Conservation (phyloP, 2,797 vertebrate species). For the Cyclopterus lumpus region DNA sequence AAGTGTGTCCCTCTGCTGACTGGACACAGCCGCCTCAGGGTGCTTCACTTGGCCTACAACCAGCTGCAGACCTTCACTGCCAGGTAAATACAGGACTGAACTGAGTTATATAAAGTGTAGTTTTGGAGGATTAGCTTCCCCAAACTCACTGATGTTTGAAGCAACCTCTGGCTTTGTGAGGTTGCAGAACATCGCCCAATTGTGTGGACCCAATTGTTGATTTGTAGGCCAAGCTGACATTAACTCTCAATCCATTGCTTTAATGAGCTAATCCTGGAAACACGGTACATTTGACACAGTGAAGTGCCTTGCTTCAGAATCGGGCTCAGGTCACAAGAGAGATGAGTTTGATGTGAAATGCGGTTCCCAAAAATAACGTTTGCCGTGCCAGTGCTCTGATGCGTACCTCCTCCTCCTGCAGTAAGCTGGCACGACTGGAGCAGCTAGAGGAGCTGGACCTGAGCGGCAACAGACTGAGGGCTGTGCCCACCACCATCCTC, state of each 20-base stretch:
- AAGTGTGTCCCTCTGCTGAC: conserved; percentile 93
- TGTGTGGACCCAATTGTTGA: background rate
- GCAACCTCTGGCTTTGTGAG: background rate
- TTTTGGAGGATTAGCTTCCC: no score
- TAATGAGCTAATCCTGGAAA: background rate
- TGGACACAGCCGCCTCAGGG: conserved; percentile 90
- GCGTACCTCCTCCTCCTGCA: conserved; percentile 54
- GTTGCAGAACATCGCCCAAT: background rate
- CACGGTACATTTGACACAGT: background rate
- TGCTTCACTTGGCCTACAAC: conserved; percentile 96
- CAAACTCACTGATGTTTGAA: background rate
- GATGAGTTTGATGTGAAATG: conserved; percentile 22
- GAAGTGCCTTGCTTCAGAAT: background rate
- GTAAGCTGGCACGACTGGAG: conserved; percentile 97
- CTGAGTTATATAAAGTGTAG: no score
- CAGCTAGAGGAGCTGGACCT: conserved; percentile 96
- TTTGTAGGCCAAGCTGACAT: background rate
- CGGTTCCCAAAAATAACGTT: background rate
- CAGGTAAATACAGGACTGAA: conserved; percentile 80
- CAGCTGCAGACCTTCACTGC: conserved; percentile 95
- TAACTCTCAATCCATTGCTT: background rate
- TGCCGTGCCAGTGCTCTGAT: background rate
- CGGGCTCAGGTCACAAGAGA: conserved; percentile 5
- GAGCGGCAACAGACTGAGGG: conserved; percentile 94
- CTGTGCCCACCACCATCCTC: conserved; percentile 94